Percentiles rank a stretch among this genome's conserved stretches.
Conservation (phyloP, 1,140 invertebrate species). For the Papilio polytes region DNA sequence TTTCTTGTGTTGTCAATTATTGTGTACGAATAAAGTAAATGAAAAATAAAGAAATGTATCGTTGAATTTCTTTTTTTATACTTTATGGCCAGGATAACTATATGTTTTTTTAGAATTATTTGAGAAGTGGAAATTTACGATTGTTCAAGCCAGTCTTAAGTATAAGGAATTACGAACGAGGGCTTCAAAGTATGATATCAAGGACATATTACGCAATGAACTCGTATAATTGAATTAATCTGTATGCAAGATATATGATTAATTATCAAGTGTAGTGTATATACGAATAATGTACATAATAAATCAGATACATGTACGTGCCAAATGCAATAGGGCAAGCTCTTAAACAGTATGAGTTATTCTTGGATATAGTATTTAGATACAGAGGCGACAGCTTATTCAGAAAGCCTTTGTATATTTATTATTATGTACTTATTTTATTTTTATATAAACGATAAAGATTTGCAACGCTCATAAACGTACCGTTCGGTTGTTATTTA, state of each 20-base stretch:
- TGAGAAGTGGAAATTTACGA: neutral
- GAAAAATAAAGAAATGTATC: neutral
- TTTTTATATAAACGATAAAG: slow-evolving; percentile 10
- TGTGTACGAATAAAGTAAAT: no score
- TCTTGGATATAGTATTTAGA: neutral
- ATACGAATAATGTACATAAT: neutral
- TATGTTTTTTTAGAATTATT: neutral
- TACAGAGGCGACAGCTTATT: neutral
- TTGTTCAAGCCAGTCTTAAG: neutral
- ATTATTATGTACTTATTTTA: neutral
- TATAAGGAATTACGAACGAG: neutral
- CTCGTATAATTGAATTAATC: neutral
- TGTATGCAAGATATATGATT: neutral
- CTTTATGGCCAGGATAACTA: neutral
- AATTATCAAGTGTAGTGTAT: neutral
- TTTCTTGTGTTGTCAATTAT: no score
- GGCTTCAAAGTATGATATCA: neutral
- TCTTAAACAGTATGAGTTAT: neutral
- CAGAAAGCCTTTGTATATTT: neutral
- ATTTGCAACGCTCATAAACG: neutral
- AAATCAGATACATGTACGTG: slow-evolving; percentile 10
- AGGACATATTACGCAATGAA: neutral
- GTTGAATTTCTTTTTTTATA: neutral
- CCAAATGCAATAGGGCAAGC: neutral
- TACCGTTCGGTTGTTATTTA: neutral